A percentile compares a stretch with the other conserved stretches of the same genome.
phyloP scores from a whole-genome alignment of 1,140 invertebrate genomes.

The Portunus trituberculatus region DNA sequence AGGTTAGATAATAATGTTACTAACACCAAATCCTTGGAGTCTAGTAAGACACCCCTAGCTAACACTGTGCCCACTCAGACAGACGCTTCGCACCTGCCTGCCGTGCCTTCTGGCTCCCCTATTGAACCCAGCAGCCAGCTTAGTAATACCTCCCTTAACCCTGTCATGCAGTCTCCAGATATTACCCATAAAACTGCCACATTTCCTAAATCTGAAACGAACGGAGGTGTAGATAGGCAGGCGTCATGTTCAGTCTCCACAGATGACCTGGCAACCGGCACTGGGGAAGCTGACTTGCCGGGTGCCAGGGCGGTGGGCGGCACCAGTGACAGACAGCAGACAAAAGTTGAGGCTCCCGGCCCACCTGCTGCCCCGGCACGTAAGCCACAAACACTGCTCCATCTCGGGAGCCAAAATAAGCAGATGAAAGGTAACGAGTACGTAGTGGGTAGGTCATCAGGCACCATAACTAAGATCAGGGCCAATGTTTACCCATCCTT shows the following conservation, averaged over 20 bases:
- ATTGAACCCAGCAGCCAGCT: conserved; percentile 29
- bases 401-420: conserved; percentile 1
- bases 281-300: conserved; percentile 40
- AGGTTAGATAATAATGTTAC: conserved; percentile 64
- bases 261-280: conserved; percentile 66
- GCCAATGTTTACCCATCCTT: conserved; percentile 74
- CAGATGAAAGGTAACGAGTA: conserved; percentile 35
- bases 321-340: not conserved
- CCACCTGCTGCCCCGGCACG: not conserved
- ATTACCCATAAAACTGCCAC: conserved; percentile 40
- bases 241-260: conserved; percentile 69
- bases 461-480: conserved; percentile 58
- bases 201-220: conserved; percentile 56
- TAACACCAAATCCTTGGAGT: conserved; percentile 57
- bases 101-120: conserved; percentile 50
- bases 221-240: conserved; percentile 70
- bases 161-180: conserved; percentile 56
- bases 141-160: conserved; percentile 55
- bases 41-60: conserved; percentile 56
- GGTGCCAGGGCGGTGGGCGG: conserved; percentile 51
- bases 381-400: not conserved
- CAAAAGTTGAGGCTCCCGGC: not conserved
- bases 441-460: not conserved
- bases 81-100: conserved; percentile 58
- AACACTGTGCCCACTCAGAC: conserved; percentile 19